Evolutionary conservation across 2,113 vertebrate genomes (phyloP), one percentile per base, ranked within the genome.

Genomic region (Tenebrosternarchus preto): DNA sequence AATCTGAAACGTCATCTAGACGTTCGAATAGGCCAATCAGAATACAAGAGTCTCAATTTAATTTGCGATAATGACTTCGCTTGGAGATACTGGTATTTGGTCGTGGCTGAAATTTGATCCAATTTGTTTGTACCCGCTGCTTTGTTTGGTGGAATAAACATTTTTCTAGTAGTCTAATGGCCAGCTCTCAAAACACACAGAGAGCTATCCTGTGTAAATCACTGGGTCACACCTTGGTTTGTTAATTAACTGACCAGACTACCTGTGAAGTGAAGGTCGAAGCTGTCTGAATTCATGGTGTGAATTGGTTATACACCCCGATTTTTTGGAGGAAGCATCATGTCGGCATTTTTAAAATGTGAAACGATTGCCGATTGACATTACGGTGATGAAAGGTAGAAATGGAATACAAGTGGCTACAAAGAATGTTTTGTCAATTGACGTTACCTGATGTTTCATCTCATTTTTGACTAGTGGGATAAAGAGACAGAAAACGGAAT

Each of bases 201-300:
- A 78, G 59, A 29, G 36, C 19, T 36, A 27, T 81, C 70, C 56
- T 73, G 85, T 73, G 61, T 17, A 63, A 80, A 80, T 76, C 7
- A 78, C 57, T n/a, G 53, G 27, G 0, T 85, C 64, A 85, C 90
- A 87, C 87, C 86, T 87, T 50, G 36, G n/a, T 60, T 64, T 46
- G 80, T 57, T 87, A 86, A 91, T 91, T 88, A 82, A 90, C 76
- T 81, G 66, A 25, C 31, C 66, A 85, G 66, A 33, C 31, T 66
- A 85, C 89, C 76, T 86, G 79, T 82, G 66, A 78, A 69, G 60
- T 70, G 20, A 0, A 50, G 27, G 29, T 68, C 5, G 16, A 64
- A 60, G 61, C 0, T 27, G 71, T 78, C 55, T 73, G 59, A 57
- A 64, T 7, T 68, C 8, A 55, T 55, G 73, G 73, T 61, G n/a